Base-by-base conservation (phyloP, 2,797 vertebrate genomes). In the Lutjanus campechanus region DNA sequence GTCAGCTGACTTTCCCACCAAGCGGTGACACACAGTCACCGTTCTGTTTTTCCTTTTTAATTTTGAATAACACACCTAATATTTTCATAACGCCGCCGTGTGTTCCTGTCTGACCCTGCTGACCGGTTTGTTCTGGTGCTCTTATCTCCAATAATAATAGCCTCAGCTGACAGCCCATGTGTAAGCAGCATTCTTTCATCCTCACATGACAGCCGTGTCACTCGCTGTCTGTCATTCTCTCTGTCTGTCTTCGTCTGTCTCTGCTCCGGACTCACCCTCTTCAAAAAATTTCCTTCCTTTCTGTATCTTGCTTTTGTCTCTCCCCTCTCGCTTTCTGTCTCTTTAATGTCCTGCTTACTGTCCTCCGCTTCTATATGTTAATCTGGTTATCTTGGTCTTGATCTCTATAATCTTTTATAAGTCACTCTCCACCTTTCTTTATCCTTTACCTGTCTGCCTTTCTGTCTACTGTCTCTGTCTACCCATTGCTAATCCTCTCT, bases 121-220 rank as follows among this genome's bases (percentile, higher is more conserved):
- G 82, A 91, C 91, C 50, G 70, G 89, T 92, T 94, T 93, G 91
- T 92, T 90, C 91, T 87, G 81, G 75, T 79, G 69, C 69, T 79
- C 86, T 94, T 94, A 93, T 94, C 93, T 92, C 77, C 85, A 88
- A 74, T 91, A 93, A 94, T 93, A 92, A 92, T 90, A 89, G 92
- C 81, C 69, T 95, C 94, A 95, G 92, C 92, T 94, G 95, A 95
- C 93, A 58, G 83, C 76, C 69, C 65, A 66, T 88, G 88, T 93
- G 88, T 84, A 91, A 89, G 85, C 94, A 92, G 92, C 93, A 92
- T 95, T 94, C 91, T 90, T 94, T 92, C 85, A 85, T 77, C 61
- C 88, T 94, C 94, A 94, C 94, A 95, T 95, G 94, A 95, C 89
- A 54, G 81, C 62, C 56, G 36, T 88, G 76, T 91, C 86, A 76